These are phyloP conservation scores for Leptodactylus fallax DNA, from an alignment of 2,797 vertebrate species.

Conservation along the genomic window DNA sequence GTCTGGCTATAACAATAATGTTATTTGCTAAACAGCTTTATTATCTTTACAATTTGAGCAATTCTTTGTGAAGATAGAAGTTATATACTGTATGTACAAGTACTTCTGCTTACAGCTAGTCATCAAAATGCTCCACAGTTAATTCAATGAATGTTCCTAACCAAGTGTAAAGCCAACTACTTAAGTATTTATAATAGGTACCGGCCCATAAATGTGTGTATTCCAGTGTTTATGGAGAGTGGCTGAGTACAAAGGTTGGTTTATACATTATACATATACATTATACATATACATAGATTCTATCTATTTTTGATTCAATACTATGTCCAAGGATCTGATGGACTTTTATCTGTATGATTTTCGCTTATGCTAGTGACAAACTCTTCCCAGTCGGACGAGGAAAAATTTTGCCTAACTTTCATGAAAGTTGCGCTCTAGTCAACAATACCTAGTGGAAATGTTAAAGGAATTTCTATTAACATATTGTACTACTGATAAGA, in stretches of 20 bases:
- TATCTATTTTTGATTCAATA: not conserved
- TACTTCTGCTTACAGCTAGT: constrained; percentile 59
- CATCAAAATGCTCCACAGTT: not conserved
- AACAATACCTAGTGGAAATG: too few species aligned
- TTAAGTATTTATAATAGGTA: not conserved
- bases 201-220: not conserved
- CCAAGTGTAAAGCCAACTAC: not conserved
- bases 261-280: too few species aligned
- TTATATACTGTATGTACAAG: constrained; percentile 49
- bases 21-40: constrained; percentile 72
- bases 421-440: too few species aligned
- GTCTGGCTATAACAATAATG: constrained; percentile 63
- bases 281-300: too few species aligned
- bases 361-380: too few species aligned
- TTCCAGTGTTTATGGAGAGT: too few species aligned
- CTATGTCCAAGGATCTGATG: not conserved
- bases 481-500: not conserved
- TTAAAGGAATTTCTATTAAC: not conserved
- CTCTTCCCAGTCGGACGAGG: too few species aligned
- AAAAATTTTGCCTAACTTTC: too few species aligned
- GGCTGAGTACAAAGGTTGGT: too few species aligned
- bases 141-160: not conserved
- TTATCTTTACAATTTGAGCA: constrained; percentile 63
- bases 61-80: constrained; percentile 63
- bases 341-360: not conserved